Percentiles rank a stretch among this genome's conserved stretches.
These are phyloP conservation scores for Polietes domitor DNA, from an alignment of 2,888 invertebrate species.

Conservation along the genomic window DNA sequence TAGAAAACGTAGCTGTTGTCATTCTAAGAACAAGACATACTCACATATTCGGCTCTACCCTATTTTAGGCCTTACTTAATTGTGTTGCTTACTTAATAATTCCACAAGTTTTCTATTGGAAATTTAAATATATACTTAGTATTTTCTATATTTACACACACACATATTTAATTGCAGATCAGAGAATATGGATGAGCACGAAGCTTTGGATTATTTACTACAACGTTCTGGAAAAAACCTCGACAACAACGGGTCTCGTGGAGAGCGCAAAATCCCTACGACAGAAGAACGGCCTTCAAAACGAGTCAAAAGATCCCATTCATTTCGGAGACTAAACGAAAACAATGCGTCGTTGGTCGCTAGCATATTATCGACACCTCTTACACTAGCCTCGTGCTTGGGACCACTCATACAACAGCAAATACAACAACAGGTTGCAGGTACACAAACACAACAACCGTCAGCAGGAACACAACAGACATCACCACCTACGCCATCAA, in stretches of 20 bases:
- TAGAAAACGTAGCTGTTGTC: too few species aligned
- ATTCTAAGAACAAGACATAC: too few species aligned
- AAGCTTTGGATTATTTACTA: conserved; percentile 56
- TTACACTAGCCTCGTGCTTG: conserved; percentile 58
- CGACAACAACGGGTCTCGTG: conserved; percentile 16
- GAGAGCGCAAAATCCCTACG: conserved; percentile 23
- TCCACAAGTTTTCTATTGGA: too few species aligned
- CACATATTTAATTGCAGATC: conserved; percentile 44
- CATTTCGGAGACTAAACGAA: conserved; percentile 44
- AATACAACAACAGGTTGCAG: conserved; percentile 51
- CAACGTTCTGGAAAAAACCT: conserved; percentile 45
- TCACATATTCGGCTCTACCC: too few species aligned
- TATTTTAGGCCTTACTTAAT: too few species aligned
- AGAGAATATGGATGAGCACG: conserved; percentile 62
- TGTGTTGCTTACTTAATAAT: too few species aligned
- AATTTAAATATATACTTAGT: too few species aligned
- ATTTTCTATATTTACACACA: too few species aligned
- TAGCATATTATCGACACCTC: conserved; percentile 56
- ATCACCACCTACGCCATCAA: background rate
- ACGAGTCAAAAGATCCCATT: conserved; percentile 55
- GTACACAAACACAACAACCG: background rate
- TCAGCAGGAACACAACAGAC: background rate
- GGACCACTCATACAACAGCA: conserved; percentile 59
- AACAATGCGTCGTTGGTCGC: conserved; percentile 54
- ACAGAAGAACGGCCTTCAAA: conserved; percentile 34